Conservation (phyloP, 2,113 vertebrate species). For the Psettodes erumei region DNA sequence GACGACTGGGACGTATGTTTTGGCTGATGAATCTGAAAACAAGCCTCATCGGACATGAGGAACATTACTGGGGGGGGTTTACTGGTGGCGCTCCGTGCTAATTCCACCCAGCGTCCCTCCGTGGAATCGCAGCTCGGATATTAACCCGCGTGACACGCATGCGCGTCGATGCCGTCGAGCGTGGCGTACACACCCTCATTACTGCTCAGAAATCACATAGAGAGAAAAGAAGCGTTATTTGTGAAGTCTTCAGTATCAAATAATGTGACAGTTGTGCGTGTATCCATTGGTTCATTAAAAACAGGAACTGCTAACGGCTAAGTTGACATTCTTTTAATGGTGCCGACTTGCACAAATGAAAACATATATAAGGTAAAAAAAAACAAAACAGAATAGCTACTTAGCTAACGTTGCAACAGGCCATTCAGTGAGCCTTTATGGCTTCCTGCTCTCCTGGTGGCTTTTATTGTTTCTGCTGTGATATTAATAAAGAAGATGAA, state of each 20-base stretch:
- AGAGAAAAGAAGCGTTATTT: too few species aligned
- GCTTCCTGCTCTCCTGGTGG: neutral
- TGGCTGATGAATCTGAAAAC: neutral
- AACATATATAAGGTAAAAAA: neutral
- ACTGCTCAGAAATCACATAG: neutral
- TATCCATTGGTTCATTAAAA: neutral
- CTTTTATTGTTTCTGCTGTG: neutral
- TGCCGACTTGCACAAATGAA: neutral
- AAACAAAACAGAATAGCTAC: neutral
- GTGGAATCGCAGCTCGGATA: neutral
- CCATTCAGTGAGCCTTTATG: neutral
- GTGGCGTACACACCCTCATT: neutral
- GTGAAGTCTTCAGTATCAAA: neutral
- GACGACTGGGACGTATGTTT: too few species aligned
- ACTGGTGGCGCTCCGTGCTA: too few species aligned
- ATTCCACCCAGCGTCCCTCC: too few species aligned
- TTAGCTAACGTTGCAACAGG: neutral
- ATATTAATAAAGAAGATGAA: neutral
- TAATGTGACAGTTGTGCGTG: neutral
- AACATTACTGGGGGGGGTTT: too few species aligned
- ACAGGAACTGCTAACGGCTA: too few species aligned
- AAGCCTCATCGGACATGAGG: too few species aligned
- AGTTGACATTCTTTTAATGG: neutral
- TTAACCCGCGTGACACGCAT: neutral
- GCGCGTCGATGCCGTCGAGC: too few species aligned